Base-by-base conservation (phyloP, 2,113 vertebrate genomes). In the Rhea americana region DNA sequence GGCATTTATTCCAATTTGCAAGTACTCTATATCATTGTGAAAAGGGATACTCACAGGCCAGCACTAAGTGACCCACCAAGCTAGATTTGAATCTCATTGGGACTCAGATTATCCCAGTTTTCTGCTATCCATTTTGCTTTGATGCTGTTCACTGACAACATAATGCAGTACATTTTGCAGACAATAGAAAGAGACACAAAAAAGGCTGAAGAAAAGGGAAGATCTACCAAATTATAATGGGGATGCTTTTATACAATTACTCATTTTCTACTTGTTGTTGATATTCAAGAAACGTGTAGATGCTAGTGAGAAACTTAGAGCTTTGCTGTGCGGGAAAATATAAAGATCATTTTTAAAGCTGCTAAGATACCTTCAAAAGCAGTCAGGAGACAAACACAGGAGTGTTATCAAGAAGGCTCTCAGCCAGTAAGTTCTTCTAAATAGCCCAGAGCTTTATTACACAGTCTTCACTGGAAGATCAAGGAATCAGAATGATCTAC, bases 361-460 rank as follows among this genome's bases (percentile, higher is more conserved):
- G 94, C 85, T 82, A 92, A 89, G 77, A 93, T 77, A 72, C 72
- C 80, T 78, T 90, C 92, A 87, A 71, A 82, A 85, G 37, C 61
- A 90, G 91, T 53, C 51, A 90, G 94, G 79, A 90, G 95, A 56
- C 72, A 94, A 79, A 66, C 10, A 3, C 53, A 53, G 71, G 66
- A 61, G 82, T 59, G 45, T 81, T 92, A 93, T 94, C 94, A 92
- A 95, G 92, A 47, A 85, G 83, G 50, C 90, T 95, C 39, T 96
- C 87, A 81, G 80, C 78, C 77, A 96, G 53, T 51, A 96, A 90
- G 83, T 93, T 71, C 92, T 93, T 82, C 51, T 92, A 20, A 90
- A 91, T 51, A 83, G 90, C 89, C 95, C 85, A 61, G 48, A 95
- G 80, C 59, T 94, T 91, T 90, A 96, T 48, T 65, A 78, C 80